Percentiles rank a stretch among this genome's conserved stretches.
These are phyloP conservation scores for Tangara arthus DNA, from an alignment of 2,797 vertebrate species.

Conservation along the genomic window DNA sequence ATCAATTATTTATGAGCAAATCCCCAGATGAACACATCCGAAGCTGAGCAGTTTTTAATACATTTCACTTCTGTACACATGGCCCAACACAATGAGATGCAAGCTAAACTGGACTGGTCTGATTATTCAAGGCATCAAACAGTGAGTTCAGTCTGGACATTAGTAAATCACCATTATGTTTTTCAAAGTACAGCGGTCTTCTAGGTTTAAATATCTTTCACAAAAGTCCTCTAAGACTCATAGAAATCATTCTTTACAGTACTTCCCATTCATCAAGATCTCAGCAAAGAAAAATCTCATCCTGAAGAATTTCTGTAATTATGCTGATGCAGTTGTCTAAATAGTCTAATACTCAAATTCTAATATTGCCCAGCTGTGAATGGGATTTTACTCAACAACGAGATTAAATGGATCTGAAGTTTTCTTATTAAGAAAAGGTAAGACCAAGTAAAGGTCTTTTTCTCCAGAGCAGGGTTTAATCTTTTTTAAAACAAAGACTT, in stretches of 20 bases:
- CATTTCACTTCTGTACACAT: background rate
- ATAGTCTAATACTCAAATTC: background rate
- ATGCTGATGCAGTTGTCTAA: background rate
- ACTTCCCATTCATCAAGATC: background rate
- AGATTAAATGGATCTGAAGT: background rate
- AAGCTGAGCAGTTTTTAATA: slow-evolving; percentile 23
- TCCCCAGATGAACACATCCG: background rate
- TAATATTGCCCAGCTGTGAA: background rate
- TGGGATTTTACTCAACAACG: background rate
- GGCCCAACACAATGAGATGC: background rate
- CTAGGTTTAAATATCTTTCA: background rate
- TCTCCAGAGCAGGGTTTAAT: background rate
- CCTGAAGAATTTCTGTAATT: background rate
- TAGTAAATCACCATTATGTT: background rate
- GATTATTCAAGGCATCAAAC: background rate
- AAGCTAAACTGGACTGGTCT: background rate
- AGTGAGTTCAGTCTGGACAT: background rate
- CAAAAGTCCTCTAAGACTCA: background rate
- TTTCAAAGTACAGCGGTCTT: background rate
- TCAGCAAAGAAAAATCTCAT: background rate
- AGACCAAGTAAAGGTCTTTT: background rate
- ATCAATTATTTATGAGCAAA: slow-evolving; percentile 60
- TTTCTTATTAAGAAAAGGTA: background rate
- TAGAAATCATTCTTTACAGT: background rate
- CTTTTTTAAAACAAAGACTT: background rate